A percentile compares a stretch with the other conserved stretches of the same genome.
Conservation (phyloP, 2,113 vertebrate genomes). For the Phalacrocorax aristotelis region DNA sequence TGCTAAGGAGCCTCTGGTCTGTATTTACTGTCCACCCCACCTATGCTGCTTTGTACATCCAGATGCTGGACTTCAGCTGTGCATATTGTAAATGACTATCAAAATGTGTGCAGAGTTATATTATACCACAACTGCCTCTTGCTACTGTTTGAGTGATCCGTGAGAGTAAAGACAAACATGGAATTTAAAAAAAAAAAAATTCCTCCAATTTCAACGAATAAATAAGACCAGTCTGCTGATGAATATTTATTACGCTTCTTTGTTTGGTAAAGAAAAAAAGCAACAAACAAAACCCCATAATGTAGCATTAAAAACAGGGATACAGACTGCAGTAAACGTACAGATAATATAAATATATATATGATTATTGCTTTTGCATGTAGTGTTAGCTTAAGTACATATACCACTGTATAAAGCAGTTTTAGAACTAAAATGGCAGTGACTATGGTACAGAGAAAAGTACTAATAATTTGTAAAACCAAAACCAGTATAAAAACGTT, state of each 20-base stretch:
- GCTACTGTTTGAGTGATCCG: background rate
- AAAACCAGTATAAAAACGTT: background rate
- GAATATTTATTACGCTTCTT: background rate
- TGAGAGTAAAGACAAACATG: background rate
- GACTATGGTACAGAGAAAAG: background rate
- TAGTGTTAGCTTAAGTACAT: background rate
- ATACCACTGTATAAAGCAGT: background rate
- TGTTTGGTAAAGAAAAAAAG: background rate
- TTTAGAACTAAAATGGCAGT: background rate
- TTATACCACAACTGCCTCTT: background rate
- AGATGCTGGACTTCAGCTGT: background rate
- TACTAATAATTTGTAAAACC: background rate
- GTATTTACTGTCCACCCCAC: too few species aligned
- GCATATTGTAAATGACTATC: background rate
- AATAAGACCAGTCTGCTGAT: background rate
- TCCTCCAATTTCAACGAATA: background rate
- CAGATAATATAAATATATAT: background rate
- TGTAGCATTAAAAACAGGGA: background rate
- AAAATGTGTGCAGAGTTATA: background rate
- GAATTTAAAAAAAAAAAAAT: background rate
- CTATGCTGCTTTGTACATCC: background rate
- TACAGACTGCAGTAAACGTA: background rate
- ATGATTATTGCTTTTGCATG: conserved; percentile 12
- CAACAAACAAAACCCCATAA: background rate
- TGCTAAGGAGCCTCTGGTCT: background rate